Evolutionary conservation across 2,797 vertebrate species (phyloP).

Genomic region (Oreortyx pictus): DNA sequence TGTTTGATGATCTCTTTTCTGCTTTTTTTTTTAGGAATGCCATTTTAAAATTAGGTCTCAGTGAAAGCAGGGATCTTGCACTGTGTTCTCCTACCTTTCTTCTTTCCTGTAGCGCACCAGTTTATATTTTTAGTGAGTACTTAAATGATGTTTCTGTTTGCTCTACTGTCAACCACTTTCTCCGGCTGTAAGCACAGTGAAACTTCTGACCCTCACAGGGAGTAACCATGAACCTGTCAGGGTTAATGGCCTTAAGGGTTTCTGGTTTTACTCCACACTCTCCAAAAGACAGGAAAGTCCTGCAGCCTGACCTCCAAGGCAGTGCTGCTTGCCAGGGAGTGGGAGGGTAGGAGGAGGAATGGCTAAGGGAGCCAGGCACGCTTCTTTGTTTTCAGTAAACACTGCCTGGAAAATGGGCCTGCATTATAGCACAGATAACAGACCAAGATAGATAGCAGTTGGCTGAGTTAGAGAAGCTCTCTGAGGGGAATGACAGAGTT

Average conservation of each 20-base stretch:
- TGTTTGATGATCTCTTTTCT: background rate
- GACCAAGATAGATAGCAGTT: conserved; percentile 48
- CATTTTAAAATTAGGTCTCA: background rate
- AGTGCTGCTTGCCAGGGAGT: background rate
- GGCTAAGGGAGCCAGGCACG: conserved; percentile 58
- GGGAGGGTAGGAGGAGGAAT: background rate
- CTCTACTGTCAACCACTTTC: background rate
- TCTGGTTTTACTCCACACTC: background rate
- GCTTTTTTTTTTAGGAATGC: background rate
- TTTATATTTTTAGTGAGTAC: conserved; percentile 20
- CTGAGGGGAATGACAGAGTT: background rate
- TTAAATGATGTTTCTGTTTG: conserved; percentile 7
- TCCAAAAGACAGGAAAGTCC: background rate
- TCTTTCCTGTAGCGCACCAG: background rate
- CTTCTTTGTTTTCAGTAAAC: conserved; percentile 78
- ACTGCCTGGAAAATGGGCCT: conserved; percentile 46
- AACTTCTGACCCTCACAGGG: background rate
- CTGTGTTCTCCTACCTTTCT: background rate
- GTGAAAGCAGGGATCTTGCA: background rate
- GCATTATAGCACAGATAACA: conserved; percentile 66
- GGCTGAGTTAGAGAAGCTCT: background rate
- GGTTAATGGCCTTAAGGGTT: background rate
- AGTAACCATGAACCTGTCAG: background rate
- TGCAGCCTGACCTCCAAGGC: conserved; percentile 23
- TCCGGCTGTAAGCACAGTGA: background rate